phyloP scores from a whole-genome alignment of 2,888 invertebrate genomes.

The Leucozona laternaria region DNA sequence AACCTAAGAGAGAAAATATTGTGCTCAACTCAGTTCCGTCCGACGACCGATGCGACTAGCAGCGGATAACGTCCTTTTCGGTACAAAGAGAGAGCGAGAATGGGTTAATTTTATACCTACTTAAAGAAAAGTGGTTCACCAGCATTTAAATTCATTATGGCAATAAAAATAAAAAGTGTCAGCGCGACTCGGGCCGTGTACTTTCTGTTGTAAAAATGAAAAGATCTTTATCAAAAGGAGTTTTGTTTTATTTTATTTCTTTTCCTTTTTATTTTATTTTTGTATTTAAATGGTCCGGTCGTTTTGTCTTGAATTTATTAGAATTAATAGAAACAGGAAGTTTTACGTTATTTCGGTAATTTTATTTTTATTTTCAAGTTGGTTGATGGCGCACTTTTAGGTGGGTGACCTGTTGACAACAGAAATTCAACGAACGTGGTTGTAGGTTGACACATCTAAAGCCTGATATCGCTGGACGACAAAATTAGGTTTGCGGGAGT shows the following conservation, averaged over 20 bases:
- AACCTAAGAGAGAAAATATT: not conserved
- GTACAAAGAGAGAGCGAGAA: not conserved
- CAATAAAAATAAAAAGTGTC: slow-evolving; percentile 1
- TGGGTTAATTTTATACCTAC: slow-evolving; percentile 3
- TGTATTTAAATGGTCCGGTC: not conserved
- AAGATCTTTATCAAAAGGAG: not conserved
- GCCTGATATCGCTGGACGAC: too few relatives aligned
- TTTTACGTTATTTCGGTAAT: not conserved
- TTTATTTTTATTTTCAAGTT: not conserved
- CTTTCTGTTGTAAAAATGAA: not conserved
- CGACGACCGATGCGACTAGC: too few relatives aligned
- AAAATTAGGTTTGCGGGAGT: too few relatives aligned
- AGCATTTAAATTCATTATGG: slow-evolving; percentile 11
- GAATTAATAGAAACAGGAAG: not conserved
- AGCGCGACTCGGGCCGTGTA: not conserved
- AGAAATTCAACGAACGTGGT: not conserved
- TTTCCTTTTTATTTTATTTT: not conserved
- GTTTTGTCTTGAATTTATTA: slow-evolving; percentile 1
- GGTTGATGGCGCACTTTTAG: not conserved
- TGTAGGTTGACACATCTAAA: not conserved
- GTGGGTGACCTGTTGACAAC: not conserved
- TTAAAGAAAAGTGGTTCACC: not conserved
- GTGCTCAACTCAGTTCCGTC: not conserved
- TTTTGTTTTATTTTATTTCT: not conserved
- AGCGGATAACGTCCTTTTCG: not conserved